phyloP scores from a whole-genome alignment of 2,888 invertebrate species.

The Smittia sp. region DNA sequence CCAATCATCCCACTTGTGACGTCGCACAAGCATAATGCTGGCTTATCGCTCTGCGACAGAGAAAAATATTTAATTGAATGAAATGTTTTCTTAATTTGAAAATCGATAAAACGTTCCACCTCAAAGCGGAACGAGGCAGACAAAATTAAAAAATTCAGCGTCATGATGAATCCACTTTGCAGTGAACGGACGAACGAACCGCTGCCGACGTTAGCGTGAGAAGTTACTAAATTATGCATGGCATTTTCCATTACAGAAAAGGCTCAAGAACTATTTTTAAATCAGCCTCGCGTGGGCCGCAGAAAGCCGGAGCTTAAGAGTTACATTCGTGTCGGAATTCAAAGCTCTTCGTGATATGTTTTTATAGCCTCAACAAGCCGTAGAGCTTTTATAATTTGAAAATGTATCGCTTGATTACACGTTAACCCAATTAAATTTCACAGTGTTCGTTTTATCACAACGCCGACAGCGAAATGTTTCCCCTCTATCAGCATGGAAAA shows the following conservation, averaged over 20 bases:
- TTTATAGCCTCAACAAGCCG: neutral
- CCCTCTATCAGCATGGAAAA: conserved; percentile 23
- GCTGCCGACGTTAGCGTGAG: conserved; percentile 17
- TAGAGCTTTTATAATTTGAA: neutral
- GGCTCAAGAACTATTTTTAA: conserved; percentile 13
- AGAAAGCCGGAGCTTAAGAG: neutral
- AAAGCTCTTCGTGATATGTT: neutral
- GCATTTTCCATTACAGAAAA: neutral
- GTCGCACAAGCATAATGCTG: too few relatives aligned
- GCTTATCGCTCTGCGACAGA: too few relatives aligned
- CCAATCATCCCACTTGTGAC: too few relatives aligned
- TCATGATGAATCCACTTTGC: neutral
- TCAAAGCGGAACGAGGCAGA: too few relatives aligned
- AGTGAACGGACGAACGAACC: neutral
- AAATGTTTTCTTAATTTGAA: too few relatives aligned
- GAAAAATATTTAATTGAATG: too few relatives aligned
- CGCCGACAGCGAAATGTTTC: neutral
- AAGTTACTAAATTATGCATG: conserved; percentile 28
- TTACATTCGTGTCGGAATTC: neutral
- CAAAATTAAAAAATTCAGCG: neutral
- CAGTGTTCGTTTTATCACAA: neutral
- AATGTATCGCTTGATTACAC: neutral
- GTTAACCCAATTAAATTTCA: conserved; percentile 34
- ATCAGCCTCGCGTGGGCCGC: neutral
- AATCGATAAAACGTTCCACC: too few relatives aligned